Conservation (phyloP, 37 sponge, comb jelly and placozoan genomes). For the Dysidea cf. avara region DNA sequence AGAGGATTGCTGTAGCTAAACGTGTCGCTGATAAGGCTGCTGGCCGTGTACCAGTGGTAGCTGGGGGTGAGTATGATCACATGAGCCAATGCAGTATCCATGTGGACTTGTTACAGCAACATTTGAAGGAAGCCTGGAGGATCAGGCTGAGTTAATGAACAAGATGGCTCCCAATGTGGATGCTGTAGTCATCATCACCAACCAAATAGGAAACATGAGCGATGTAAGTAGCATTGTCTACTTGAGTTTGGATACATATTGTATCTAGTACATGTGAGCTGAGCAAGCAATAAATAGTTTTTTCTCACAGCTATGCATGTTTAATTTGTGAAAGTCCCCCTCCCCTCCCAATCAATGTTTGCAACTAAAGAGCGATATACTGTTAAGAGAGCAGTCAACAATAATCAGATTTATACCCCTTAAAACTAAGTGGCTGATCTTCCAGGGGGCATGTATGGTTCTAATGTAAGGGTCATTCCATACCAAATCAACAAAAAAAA, state of each 20-base stretch:
- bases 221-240: slow-evolving; percentile 42
- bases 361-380: too few relatives aligned
- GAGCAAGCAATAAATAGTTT: background rate
- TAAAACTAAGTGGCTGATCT: too few relatives aligned
- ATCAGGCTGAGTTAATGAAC: slow-evolving; percentile 80
- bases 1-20: slow-evolving; percentile 71
- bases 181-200: slow-evolving; percentile 82
- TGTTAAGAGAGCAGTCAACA: too few relatives aligned
- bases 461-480: too few relatives aligned
- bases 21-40: slow-evolving; percentile 58
- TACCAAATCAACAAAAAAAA: too few relatives aligned
- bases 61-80: slow-evolving; percentile 53
- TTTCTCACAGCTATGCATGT: too few relatives aligned
- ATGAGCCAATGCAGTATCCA: background rate
- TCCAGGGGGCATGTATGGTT: too few relatives aligned
- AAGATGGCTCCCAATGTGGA: slow-evolving; percentile 59
- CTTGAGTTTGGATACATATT: background rate
- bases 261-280: too few relatives aligned
- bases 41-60: slow-evolving; percentile 88
- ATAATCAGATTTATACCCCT: too few relatives aligned
- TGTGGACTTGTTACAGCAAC: slow-evolving; percentile 59
- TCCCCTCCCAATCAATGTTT: too few relatives aligned
- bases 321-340: too few relatives aligned
- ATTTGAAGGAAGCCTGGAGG: slow-evolving; percentile 77
- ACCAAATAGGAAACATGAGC: slow-evolving; percentile 77